phyloP scores from a whole-genome alignment of 1,140 invertebrate species.

The Cotesia typhae region DNA sequence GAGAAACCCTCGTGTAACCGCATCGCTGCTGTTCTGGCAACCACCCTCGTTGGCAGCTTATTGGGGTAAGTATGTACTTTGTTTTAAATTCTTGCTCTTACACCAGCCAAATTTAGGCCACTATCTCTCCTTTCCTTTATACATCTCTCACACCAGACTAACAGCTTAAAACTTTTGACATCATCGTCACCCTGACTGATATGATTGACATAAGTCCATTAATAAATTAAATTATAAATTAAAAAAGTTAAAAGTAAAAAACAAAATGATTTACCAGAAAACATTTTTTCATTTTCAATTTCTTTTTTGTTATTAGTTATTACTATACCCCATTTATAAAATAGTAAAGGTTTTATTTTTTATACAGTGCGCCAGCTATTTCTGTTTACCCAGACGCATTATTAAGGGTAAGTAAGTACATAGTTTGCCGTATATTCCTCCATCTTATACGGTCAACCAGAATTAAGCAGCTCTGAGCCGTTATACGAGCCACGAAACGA shows the following conservation, averaged over 20 bases:
- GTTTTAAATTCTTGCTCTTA: slow-evolving; percentile 25
- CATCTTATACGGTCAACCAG: slow-evolving; percentile 31
- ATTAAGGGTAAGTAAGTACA: slow-evolving; percentile 32
- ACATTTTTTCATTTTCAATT: too few species aligned
- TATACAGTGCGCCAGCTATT: not conserved
- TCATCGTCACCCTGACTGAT: not conserved
- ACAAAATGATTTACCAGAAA: too few species aligned
- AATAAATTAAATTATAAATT: slow-evolving; percentile 2
- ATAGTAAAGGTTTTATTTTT: too few species aligned
- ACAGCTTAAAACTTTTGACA: not conserved
- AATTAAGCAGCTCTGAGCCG: slow-evolving; percentile 31
- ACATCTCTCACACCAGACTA: not conserved
- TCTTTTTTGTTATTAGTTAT: too few species aligned
- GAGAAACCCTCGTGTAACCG: slow-evolving; percentile 2
- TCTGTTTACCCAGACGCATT: not conserved
- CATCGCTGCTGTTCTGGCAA: slow-evolving; percentile 25
- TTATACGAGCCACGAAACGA: slow-evolving; percentile 43
- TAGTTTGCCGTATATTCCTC: slow-evolving; percentile 25
- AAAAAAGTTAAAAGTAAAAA: not conserved
- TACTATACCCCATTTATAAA: too few species aligned
- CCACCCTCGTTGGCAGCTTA: slow-evolving; percentile 35
- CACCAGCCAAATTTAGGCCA: slow-evolving; percentile 33
- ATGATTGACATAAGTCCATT: not conserved
- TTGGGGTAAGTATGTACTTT: slow-evolving; percentile 37
- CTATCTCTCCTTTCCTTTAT: slow-evolving; percentile 13